These are phyloP conservation scores for Rhingia rostrata DNA, from an alignment of 2,888 invertebrate species.

Conservation along the genomic window DNA sequence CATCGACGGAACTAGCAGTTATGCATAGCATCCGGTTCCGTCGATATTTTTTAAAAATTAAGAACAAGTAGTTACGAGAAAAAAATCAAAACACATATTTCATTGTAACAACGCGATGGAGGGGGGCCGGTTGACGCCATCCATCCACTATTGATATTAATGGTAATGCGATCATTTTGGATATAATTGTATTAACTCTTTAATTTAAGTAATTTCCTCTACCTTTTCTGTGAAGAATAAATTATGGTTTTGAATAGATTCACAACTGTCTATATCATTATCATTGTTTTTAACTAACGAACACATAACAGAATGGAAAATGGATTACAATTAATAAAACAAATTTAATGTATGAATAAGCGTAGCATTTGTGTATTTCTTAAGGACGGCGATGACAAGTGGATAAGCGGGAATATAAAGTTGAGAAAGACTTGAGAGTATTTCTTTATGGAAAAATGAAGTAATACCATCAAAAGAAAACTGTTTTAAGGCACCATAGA, in stretches of 20 bases:
- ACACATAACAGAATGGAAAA: conserved; percentile 68
- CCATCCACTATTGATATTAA: conserved; percentile 60
- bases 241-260: conserved; percentile 74
- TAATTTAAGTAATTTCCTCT: conserved; percentile 72
- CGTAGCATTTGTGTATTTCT: neutral
- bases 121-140: neutral
- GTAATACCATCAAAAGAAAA: too few species aligned
- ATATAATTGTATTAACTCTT: conserved; percentile 73
- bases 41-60: conserved; percentile 35
- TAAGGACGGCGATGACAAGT: neutral
- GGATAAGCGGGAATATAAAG: too few species aligned
- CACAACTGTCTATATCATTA: conserved; percentile 69
- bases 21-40: conserved; percentile 63
- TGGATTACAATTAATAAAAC: conserved; percentile 62
- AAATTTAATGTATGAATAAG: conserved; percentile 60
- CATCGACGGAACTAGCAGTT: conserved; percentile 50
- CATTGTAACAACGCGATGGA: conserved; percentile 29
- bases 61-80: conserved; percentile 29
- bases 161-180: conserved; percentile 69
- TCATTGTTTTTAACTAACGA: conserved; percentile 70
- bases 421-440: too few species aligned
- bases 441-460: too few species aligned
- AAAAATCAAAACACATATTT: conserved; percentile 38
- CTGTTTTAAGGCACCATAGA: too few species aligned
- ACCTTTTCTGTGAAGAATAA: conserved; percentile 73